These are phyloP conservation scores for Caerostris darwini DNA, from an alignment of 1,140 invertebrate species.

Conservation along the genomic window DNA sequence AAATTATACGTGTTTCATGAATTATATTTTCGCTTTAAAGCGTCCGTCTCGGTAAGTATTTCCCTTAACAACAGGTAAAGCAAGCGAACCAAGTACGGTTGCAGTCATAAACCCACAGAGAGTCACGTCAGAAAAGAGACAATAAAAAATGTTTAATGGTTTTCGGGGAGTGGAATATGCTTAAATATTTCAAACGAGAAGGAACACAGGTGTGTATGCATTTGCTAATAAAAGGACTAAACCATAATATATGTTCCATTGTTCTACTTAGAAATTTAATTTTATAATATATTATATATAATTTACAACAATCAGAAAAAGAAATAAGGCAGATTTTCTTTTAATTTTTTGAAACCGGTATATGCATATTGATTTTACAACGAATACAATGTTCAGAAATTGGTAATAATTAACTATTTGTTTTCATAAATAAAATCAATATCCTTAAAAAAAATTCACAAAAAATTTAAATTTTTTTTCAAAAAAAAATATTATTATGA, in stretches of 20 bases:
- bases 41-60: not conserved
- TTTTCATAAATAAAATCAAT: no score
- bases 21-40: not conserved
- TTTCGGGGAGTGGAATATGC: not conserved
- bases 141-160: constrained; percentile 29
- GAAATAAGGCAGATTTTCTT: no score
- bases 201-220: not conserved
- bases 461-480: not conserved
- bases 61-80: not conserved
- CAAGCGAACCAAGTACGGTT: not conserved
- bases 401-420: no score
- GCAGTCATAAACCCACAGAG: not conserved
- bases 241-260: not conserved
- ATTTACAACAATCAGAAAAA: not conserved
- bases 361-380: no score
- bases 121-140: constrained; percentile 26
- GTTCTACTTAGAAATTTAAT: not conserved
- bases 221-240: not conserved
- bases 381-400: no score
- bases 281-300: not conserved
- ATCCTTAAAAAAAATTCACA: not conserved
- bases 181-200: not conserved
- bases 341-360: no score
- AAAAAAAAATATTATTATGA: not conserved
- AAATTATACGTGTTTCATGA: constrained; percentile 33